A percentile compares a stretch with the other conserved stretches of the same genome.
Evolutionary conservation across 2,113 vertebrate genomes (phyloP).

Genomic region (Nanorana parkeri): DNA sequence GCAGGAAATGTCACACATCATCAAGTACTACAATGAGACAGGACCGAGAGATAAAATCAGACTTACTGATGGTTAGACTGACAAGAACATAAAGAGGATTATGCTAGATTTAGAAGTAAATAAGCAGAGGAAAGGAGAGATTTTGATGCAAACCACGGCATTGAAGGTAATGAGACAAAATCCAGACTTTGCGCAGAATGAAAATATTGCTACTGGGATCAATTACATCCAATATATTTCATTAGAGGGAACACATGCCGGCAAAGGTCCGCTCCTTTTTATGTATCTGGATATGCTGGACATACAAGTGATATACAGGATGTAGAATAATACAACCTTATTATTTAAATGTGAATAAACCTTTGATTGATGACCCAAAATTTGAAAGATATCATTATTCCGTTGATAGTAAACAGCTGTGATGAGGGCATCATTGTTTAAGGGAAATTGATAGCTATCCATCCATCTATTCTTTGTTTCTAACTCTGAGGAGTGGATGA

Average conservation of each 20-base stretch:
- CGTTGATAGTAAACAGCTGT: too few relatives aligned
- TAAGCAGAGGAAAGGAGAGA: constrained; percentile 26
- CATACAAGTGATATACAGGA: not conserved
- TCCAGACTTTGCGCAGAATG: not conserved
- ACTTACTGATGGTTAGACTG: constrained; percentile 44
- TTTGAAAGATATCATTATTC: too few relatives aligned
- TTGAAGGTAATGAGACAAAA: constrained; percentile 16
- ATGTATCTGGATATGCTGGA: not conserved
- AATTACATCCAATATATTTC: constrained; percentile 27
- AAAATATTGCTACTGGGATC: constrained; percentile 26
- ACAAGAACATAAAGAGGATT: constrained; percentile 53
- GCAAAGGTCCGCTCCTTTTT: not conserved
- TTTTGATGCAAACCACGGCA: constrained; percentile 18
- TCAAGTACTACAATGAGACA: constrained; percentile 48
- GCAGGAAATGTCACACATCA: constrained; percentile 46
- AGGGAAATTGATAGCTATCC: too few relatives aligned
- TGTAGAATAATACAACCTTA: not conserved
- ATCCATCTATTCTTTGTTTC: too few relatives aligned
- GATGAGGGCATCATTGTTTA: too few relatives aligned
- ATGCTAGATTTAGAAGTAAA: constrained; percentile 35
- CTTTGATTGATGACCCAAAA: too few relatives aligned
- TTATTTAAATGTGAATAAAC: not conserved
- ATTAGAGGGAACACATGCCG: constrained; percentile 15
- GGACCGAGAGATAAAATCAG: constrained; percentile 52
- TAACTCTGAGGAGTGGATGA: too few relatives aligned